Evolutionary conservation across 2,113 vertebrate species (phyloP), one percentile per base, ranked within the genome.

Genomic region (Copsychus sechellarum): DNA sequence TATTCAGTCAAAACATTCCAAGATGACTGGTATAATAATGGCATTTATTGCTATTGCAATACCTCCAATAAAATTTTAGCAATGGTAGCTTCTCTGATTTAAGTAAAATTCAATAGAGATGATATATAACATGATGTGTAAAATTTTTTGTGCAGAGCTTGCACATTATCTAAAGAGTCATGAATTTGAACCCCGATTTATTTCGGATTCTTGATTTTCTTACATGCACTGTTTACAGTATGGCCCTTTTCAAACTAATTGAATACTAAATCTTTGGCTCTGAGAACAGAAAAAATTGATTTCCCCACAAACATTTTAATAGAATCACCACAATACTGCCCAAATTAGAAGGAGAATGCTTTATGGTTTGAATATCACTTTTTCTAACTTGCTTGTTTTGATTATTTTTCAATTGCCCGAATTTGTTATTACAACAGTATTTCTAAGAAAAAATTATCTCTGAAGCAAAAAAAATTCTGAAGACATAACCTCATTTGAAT

Each of bases 231-330:
- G 16, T 69, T 95, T 85, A 80, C 62, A 77, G 38, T 8, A 1
- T 62, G 29, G 50, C 83, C 48, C 19, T 57, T 96, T 92, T 91
- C 47, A 91, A 47, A 57, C 3, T 86, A 74, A 93, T 88, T 12
- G 7, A 96, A 92, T 77, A 90, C 45, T 88, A 74, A 66, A 82
- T 80, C 70, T 85, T 15, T 7, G 25, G 36, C 60, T 70, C 45
- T 50, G 36, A 94, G 85, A 95, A 78, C 21, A 81, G 47, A 95
- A 92, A 97, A 87, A 53, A 48, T 42, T 79, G 22, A 71, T 81
- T 86, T 89, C 70, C 43, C 36, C 22, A 74, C 9, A 62, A 48
- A 21, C 1, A 21, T 93, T 90, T 57, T 56, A 57, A 71, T 22
- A 48, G n/a, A 92, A 48, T 15, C 29, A 36, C 12, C 25, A 58